Conservation (phyloP, 2,797 vertebrate genomes). For the Coccyzus lansbergi region DNA sequence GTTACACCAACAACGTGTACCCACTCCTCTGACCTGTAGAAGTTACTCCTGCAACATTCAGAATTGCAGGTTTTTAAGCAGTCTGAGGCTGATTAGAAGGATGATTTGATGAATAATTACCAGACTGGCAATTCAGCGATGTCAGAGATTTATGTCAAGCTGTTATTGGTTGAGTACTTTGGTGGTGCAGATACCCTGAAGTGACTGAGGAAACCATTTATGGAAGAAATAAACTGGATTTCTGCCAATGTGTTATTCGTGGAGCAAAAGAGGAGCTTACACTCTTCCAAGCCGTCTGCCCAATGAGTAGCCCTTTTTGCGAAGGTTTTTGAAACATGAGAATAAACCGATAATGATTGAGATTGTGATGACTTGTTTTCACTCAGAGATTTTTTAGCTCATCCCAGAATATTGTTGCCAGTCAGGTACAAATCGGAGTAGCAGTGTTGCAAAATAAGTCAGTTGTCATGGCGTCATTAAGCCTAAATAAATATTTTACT, state of each 20-base stretch:
- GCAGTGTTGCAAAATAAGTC: background rate
- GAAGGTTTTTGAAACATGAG: background rate
- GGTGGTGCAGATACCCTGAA: background rate
- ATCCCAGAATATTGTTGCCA: background rate
- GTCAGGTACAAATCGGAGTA: background rate
- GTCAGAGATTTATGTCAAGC: background rate
- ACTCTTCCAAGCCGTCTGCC: background rate
- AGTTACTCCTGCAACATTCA: background rate
- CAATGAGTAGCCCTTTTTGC: background rate
- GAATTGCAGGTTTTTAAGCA: background rate
- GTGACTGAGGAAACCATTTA: background rate
- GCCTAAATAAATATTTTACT: background rate
- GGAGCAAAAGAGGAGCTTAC: background rate
- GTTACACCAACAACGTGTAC: background rate
- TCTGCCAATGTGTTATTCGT: background rate
- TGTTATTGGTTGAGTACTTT: background rate
- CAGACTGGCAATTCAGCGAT: background rate
- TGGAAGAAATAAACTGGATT: background rate
- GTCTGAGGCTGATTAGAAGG: background rate
- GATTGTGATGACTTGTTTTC: background rate
- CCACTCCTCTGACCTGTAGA: background rate
- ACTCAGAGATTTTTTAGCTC: background rate
- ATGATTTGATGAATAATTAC: background rate
- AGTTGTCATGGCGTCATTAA: background rate
- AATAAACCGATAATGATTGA: background rate